A percentile compares a stretch with the other conserved stretches of the same genome.
phyloP scores from a whole-genome alignment of 2,113 vertebrate genomes.

The Macquaria australasica region DNA sequence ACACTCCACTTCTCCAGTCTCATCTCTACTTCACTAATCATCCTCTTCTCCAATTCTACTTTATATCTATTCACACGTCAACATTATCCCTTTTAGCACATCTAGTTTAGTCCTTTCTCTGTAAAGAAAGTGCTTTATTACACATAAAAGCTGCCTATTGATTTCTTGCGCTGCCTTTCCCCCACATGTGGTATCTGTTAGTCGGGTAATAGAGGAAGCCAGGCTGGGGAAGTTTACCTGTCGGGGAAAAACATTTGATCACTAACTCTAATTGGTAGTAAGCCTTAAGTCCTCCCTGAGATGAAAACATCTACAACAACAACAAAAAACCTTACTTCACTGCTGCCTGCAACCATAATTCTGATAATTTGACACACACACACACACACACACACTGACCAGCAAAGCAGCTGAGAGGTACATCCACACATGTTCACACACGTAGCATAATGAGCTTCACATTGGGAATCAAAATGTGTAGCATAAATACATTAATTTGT shows the following conservation, averaged over 20 bases:
- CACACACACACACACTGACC: not conserved
- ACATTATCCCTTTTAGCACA: conserved; percentile 60
- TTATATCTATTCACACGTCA: conserved; percentile 42
- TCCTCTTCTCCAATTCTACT: not conserved
- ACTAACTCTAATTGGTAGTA: conserved; percentile 75
- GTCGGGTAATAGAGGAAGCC: not conserved
- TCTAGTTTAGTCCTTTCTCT: conserved; percentile 54
- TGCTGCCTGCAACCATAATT: conserved; percentile 43
- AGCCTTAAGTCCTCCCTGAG: conserved; percentile 59
- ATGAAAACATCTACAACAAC: conserved; percentile 67
- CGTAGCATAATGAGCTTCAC: not conserved
- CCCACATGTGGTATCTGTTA: conserved; percentile 25
- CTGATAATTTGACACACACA: conserved; percentile 15
- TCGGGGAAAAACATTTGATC: conserved; percentile 69
- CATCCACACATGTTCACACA: not conserved
- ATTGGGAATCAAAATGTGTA: too few relatives aligned
- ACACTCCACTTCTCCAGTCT: not conserved
- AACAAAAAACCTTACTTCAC: conserved; percentile 11
- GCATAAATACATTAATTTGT: too few relatives aligned
- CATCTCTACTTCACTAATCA: not conserved
- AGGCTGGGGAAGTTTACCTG: conserved; percentile 46
- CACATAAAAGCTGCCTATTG: conserved; percentile 32
- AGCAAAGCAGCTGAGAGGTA: not conserved
- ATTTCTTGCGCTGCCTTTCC: conserved; percentile 15
- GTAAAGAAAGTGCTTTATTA: conserved; percentile 63